Conservation (phyloP, 92 coral and sea anemone species). For the Epizoanthus ramosus region DNA sequence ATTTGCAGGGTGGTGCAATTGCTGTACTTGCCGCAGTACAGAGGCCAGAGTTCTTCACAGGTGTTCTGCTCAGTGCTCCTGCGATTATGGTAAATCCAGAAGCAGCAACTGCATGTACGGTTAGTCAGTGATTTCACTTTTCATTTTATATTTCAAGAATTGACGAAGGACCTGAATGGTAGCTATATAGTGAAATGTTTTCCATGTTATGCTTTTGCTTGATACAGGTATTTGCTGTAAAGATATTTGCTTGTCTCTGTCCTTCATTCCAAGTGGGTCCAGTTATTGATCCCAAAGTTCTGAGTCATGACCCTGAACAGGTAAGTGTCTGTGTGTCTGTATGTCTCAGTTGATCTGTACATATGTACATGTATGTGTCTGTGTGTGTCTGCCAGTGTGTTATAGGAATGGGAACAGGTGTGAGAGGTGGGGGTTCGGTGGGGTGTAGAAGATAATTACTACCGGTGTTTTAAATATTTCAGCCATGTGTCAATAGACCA, state of each 20-base stretch:
- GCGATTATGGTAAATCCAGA: slow-evolving; percentile 68
- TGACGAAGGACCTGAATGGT: not conserved
- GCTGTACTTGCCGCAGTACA: slow-evolving; percentile 72
- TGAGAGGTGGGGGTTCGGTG: not conserved
- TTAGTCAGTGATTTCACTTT: slow-evolving; percentile 24
- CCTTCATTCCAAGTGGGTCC: slow-evolving; percentile 64
- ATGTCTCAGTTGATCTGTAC: too few relatives aligned
- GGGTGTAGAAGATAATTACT: too few relatives aligned
- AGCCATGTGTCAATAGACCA: too few relatives aligned
- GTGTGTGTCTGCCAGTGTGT: not conserved
- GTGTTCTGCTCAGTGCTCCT: slow-evolving; percentile 84
- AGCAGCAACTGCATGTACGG: slow-evolving; percentile 64
- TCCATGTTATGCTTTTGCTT: not conserved
- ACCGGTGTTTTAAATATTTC: too few relatives aligned
- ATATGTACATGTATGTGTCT: too few relatives aligned
- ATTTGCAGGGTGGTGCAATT: slow-evolving; percentile 87
- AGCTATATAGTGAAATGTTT: not conserved
- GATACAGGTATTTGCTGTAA: slow-evolving; percentile 68
- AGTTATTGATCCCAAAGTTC: slow-evolving; percentile 61
- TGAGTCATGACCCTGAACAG: slow-evolving; percentile 65
- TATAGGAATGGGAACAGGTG: not conserved
- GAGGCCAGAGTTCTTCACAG: slow-evolving; percentile 82
- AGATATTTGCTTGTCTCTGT: slow-evolving; percentile 42
- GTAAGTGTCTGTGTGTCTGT: slow-evolving; percentile 34
- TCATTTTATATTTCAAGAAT: not conserved